Evolutionary conservation across 2,797 vertebrate genomes (phyloP).

Genomic region (Artibeus lituratus): DNA sequence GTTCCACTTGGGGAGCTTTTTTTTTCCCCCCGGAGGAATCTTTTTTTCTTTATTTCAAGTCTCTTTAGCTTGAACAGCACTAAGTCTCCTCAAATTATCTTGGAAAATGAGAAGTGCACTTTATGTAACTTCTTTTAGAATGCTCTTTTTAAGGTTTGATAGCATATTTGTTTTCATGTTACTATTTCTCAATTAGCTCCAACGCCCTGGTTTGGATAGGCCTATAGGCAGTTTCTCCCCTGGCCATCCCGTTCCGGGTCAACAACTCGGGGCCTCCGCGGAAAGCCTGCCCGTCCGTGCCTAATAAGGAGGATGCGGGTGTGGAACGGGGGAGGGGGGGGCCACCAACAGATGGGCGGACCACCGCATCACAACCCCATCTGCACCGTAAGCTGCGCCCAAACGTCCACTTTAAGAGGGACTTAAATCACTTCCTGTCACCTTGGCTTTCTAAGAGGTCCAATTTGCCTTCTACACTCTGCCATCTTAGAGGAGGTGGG

Average conservation of each 20-base stretch:
- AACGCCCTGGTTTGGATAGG: neutral
- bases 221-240: neutral
- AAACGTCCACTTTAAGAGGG: neutral
- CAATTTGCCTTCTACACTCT: constrained; percentile 51
- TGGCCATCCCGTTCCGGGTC: constrained; percentile 44
- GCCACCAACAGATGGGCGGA: neutral
- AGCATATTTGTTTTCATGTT: neutral
- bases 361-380: neutral
- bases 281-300: constrained; percentile 38
- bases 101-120: neutral
- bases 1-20: neutral
- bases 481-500: neutral
- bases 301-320: constrained; percentile 61
- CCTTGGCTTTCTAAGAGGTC: constrained; percentile 62
- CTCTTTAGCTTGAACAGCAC: neutral
- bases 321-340: neutral
- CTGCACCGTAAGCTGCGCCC: neutral
- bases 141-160: neutral
- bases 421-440: constrained; percentile 68
- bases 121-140: neutral
- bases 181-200: neutral
- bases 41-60: neutral
- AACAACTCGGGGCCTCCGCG: neutral
- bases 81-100: neutral
- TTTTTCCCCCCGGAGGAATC: neutral